These are phyloP conservation scores for Spodoptera littoralis DNA, from an alignment of 2,888 invertebrate species.

Conservation along the genomic window DNA sequence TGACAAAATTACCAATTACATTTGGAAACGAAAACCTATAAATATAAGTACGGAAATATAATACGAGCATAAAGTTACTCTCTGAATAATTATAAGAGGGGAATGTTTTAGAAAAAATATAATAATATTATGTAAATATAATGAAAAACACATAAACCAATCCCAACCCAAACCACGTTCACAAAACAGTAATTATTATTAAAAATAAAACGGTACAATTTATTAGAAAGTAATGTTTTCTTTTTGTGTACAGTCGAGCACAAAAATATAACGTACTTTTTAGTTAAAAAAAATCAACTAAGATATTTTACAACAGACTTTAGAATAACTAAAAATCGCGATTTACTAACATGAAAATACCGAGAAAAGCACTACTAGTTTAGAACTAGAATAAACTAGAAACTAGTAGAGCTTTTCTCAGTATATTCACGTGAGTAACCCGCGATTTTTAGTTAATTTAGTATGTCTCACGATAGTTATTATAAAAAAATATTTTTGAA, in stretches of 20 bases:
- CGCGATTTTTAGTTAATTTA: too few relatives aligned
- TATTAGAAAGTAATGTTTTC: slow-evolving; percentile 41
- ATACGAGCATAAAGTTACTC: slow-evolving; percentile 10
- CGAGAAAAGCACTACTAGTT: too few relatives aligned
- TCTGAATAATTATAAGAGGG: slow-evolving; percentile 19
- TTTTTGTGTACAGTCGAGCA: slow-evolving; percentile 65
- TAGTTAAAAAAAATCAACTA: too few relatives aligned
- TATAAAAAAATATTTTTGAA: too few relatives aligned
- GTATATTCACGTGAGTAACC: too few relatives aligned
- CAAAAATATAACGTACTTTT: slow-evolving; percentile 44
- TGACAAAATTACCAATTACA: neutral
- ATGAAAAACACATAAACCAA: slow-evolving; percentile 75
- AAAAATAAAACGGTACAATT: slow-evolving; percentile 62
- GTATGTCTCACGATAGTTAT: too few relatives aligned
- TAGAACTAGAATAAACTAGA: too few relatives aligned
- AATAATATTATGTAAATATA: slow-evolving; percentile 21
- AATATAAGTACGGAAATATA: neutral
- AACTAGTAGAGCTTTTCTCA: too few relatives aligned
- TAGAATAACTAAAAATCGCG: too few relatives aligned
- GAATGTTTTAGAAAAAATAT: slow-evolving; percentile 38
- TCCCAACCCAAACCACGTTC: slow-evolving; percentile 84
- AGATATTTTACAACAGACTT: too few relatives aligned
- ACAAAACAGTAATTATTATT: slow-evolving; percentile 66
- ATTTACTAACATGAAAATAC: too few relatives aligned
- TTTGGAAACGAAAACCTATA: slow-evolving; percentile 29